These are phyloP conservation scores for Petrocephalus zakoni DNA, from an alignment of 2,113 vertebrate species.

Conservation along the genomic window DNA sequence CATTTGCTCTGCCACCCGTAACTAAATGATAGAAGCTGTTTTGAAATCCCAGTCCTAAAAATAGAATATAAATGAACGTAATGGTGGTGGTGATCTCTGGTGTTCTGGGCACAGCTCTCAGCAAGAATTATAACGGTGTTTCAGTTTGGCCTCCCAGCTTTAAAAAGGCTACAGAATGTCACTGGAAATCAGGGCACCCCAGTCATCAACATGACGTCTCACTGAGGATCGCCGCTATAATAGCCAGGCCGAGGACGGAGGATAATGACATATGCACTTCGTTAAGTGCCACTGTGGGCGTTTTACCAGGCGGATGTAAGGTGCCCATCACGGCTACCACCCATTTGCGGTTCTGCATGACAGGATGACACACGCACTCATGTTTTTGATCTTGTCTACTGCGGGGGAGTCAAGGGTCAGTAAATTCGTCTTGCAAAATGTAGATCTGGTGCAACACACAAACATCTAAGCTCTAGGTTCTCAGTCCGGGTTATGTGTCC, in stretches of 20 bases:
- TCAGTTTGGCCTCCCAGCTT: not conserved
- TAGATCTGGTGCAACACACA: not conserved
- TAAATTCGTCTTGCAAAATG: not conserved
- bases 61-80: not conserved
- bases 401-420: not conserved
- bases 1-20: not conserved
- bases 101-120: not conserved
- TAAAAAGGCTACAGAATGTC: not conserved
- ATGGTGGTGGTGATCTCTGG: not conserved
- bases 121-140: not conserved
- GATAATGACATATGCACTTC: not conserved
- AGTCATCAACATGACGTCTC: not conserved
- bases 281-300: not conserved
- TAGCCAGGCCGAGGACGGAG: not conserved
- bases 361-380: not conserved
- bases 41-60: conserved; percentile 2
- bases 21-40: not conserved
- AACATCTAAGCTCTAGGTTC: not conserved
- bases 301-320: not conserved
- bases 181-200: not conserved
- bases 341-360: not conserved
- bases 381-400: not conserved
- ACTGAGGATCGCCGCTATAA: not conserved
- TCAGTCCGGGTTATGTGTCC: not conserved
- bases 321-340: not conserved